phyloP scores from a whole-genome alignment of 2,113 vertebrate genomes.

The Hepsetus odoe region DNA sequence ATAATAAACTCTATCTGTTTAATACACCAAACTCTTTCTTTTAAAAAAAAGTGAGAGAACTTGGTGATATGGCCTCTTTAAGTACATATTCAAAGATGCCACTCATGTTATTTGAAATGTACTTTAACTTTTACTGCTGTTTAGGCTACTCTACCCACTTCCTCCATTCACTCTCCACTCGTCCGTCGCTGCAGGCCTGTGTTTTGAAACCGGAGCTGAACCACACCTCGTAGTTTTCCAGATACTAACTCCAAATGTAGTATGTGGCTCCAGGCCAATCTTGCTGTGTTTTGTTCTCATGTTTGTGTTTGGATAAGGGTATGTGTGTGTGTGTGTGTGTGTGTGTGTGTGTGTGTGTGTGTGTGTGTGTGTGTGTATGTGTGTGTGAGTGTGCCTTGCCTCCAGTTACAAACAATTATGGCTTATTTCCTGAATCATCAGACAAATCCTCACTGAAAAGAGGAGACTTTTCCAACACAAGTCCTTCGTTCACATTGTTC shows the following conservation, averaged over 20 bases:
- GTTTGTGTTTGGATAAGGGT: constrained; percentile 31
- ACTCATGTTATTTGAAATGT: no score
- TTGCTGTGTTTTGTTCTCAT: constrained; percentile 22
- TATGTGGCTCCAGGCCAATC: constrained; percentile 30
- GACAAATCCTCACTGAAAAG: constrained; percentile 56
- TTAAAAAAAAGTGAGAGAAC: no score
- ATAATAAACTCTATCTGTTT: no score
- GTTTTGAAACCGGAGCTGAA: constrained; percentile 37
- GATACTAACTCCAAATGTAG: constrained; percentile 34
- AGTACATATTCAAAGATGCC: no score
- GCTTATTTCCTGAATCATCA: constrained; percentile 33
- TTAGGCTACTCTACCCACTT: no score
- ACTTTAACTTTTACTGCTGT: no score
- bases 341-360: constrained; percentile 63
- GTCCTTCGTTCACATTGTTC: neutral
- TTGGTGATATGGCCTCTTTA: no score
- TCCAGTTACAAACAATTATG: constrained; percentile 30
- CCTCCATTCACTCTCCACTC: neutral
- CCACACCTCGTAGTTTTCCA: constrained; percentile 13
- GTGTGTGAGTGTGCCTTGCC: constrained; percentile 56
- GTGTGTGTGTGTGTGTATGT: constrained; percentile 44
- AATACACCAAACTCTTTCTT: no score
- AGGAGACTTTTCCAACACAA: neutral
- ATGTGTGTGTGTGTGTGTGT: constrained; percentile 33
- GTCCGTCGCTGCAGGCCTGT: neutral